Evolutionary conservation across 2,888 invertebrate genomes (phyloP).

Genomic region (Tiphia femorata): DNA sequence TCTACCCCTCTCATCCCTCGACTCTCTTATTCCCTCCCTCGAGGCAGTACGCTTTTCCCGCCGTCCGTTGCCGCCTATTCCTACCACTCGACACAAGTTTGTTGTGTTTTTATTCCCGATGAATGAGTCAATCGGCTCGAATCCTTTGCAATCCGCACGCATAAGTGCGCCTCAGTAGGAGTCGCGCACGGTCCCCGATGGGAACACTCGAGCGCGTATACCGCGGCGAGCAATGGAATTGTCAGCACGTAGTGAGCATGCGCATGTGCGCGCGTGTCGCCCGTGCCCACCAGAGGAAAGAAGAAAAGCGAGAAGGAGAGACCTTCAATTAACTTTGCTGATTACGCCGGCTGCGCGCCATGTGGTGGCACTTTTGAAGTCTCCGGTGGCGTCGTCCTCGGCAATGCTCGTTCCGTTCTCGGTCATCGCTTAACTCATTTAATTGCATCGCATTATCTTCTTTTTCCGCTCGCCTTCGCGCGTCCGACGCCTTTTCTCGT

Average conservation of each 20-base stretch:
- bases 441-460: constrained; percentile 49
- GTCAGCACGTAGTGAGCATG: too few species aligned
- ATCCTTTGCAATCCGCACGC: constrained; percentile 37
- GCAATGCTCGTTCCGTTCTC: constrained; percentile 42
- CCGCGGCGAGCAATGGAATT: too few species aligned
- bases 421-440: constrained; percentile 51
- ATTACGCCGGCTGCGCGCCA: constrained; percentile 52
- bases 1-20: background rate
- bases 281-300: constrained; percentile 25
- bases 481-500: too few species aligned
- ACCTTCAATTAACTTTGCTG: constrained; percentile 64
- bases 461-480: constrained; percentile 8
- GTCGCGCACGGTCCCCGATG: constrained; percentile 46
- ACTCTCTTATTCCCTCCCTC: background rate
- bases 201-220: constrained; percentile 47
- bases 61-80: background rate
- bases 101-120: constrained; percentile 64
- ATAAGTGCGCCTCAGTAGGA: constrained; percentile 32
- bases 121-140: constrained; percentile 66
- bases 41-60: constrained; percentile 1
- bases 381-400: too few species aligned
- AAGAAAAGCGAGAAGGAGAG: constrained; percentile 9
- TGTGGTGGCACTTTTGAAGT: constrained; percentile 48
- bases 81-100: constrained; percentile 38
- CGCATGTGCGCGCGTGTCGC: constrained; percentile 18